These are phyloP conservation scores for Adelges cooleyi DNA, from an alignment of 1,140 invertebrate species.

Conservation along the genomic window DNA sequence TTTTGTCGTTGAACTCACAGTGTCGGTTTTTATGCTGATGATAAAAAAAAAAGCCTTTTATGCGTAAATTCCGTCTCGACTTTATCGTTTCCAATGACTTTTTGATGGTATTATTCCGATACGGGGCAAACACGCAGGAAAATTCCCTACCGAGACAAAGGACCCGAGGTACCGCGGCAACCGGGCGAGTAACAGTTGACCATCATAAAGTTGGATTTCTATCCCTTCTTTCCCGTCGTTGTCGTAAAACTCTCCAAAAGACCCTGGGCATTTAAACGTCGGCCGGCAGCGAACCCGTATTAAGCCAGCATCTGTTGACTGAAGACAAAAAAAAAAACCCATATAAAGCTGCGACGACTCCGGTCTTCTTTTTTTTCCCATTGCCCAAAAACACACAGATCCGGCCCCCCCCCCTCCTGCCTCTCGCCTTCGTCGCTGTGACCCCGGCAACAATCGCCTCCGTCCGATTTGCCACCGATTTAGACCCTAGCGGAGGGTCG, in stretches of 20 bases:
- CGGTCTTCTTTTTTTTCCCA: background rate
- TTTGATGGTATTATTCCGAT: background rate
- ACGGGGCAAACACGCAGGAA: background rate
- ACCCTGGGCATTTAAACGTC: slow-evolving; percentile 16
- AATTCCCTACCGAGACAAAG: slow-evolving; percentile 8
- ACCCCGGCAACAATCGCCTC: slow-evolving; percentile 9
- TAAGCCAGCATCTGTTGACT: slow-evolving; percentile 21
- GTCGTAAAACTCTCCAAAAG: slow-evolving; percentile 23
- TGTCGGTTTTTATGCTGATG: background rate
- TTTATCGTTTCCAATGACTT: slow-evolving; percentile 3
- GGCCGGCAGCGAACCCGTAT: too few relatives aligned
- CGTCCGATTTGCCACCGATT: slow-evolving; percentile 24
- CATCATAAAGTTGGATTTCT: slow-evolving; percentile 15
- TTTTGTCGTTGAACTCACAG: too few relatives aligned
- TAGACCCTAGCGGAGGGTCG: slow-evolving; percentile 3
- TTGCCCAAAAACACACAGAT: slow-evolving; percentile 6
- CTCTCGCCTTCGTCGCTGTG: too few relatives aligned
- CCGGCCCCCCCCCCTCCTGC: background rate
- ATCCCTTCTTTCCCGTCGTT: background rate
- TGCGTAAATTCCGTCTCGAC: background rate
- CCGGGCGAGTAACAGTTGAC: slow-evolving; percentile 11
- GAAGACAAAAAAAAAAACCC: slow-evolving; percentile 8
- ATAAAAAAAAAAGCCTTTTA: background rate
- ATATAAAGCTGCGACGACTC: slow-evolving; percentile 12
- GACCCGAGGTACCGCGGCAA: background rate